phyloP scores from a whole-genome alignment of 2,113 vertebrate genomes.

The Typhlomys cinereus region DNA sequence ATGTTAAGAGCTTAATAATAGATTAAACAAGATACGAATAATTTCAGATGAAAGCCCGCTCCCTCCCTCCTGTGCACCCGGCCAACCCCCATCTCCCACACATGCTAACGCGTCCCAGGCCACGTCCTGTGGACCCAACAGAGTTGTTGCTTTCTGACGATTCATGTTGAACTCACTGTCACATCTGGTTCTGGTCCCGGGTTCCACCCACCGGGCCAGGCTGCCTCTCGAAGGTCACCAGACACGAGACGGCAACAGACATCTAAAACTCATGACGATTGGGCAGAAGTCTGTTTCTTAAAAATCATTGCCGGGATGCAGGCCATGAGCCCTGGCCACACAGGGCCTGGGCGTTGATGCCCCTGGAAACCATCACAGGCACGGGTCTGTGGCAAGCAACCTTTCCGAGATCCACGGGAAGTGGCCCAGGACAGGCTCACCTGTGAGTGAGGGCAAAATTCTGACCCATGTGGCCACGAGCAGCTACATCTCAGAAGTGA shows the following conservation, averaged over 20 bases:
- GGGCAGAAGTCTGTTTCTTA: neutral
- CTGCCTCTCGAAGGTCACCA: neutral
- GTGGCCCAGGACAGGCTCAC: neutral
- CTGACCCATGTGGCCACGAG: fast-evolving
- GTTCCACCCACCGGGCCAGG: fast-evolving
- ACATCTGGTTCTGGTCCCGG: neutral
- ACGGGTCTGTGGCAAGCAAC: neutral
- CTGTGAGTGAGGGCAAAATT: neutral
- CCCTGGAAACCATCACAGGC: neutral
- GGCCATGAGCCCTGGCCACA: fast-evolving
- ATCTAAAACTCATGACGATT: fast-evolving
- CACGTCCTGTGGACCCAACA: too few species aligned
- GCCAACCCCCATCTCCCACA: fast-evolving
- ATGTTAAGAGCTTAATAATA: neutral
- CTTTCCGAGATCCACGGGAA: neutral
- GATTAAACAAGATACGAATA: neutral
- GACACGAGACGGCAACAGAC: neutral
- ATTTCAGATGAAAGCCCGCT: neutral
- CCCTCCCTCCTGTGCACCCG: fast-evolving
- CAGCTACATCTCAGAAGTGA: neutral
- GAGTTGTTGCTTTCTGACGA: too few species aligned
- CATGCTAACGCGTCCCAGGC: too few species aligned
- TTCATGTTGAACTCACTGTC: fast-evolving
- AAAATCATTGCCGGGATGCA: neutral
- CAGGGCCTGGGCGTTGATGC: fast-evolving